Evolutionary conservation across 2,113 vertebrate species (phyloP).

Genomic region (Ochotona curzoniae): DNA sequence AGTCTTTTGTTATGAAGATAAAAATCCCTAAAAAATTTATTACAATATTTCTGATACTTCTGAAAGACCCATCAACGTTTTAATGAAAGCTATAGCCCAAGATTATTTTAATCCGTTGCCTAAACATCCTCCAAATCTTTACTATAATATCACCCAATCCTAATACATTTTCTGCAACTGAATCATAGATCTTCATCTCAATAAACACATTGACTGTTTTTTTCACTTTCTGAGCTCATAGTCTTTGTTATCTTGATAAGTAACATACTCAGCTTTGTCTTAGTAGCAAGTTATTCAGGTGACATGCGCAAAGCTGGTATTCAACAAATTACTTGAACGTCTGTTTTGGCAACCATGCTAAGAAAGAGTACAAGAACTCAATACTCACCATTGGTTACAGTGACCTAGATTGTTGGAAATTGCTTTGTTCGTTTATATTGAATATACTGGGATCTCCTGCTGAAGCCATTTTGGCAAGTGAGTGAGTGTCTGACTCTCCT

Average conservation of each 20-base stretch:
- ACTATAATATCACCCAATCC: background rate
- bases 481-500: conserved; percentile 56
- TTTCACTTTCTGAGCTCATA: background rate
- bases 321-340: background rate
- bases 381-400: background rate
- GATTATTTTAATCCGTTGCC: background rate
- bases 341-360: background rate
- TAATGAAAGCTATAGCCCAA: background rate
- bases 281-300: background rate
- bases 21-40: background rate
- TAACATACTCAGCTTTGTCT: background rate
- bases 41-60: background rate
- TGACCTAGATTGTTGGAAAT: conserved; percentile 44
- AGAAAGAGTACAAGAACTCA: conserved; percentile 9
- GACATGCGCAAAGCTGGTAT: background rate
- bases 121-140: background rate
- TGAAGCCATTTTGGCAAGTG: conserved; percentile 64
- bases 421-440: background rate
- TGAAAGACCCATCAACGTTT: background rate
- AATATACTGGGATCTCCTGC: conserved; percentile 53
- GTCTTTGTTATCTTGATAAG: background rate
- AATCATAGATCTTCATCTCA: background rate
- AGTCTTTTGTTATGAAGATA: background rate
- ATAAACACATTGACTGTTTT: background rate
- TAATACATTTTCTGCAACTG: background rate